These are phyloP conservation scores for Acholoe squamosa DNA, from an alignment of 2,888 invertebrate species.

Conservation along the genomic window DNA sequence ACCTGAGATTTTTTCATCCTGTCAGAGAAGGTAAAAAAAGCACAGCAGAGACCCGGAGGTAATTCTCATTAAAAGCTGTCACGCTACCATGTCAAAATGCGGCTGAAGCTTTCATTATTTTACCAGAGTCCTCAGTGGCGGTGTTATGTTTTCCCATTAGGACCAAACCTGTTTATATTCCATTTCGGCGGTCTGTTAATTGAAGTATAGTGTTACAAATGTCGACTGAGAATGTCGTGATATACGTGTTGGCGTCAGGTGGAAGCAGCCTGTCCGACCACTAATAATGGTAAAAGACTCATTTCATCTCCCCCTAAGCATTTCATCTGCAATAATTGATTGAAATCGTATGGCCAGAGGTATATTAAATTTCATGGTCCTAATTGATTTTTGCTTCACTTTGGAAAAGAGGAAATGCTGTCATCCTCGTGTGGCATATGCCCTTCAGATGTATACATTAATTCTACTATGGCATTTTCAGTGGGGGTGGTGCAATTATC, in stretches of 20 bases:
- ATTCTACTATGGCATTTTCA: no score
- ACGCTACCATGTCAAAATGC: conserved; percentile 10
- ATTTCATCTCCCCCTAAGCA: no score
- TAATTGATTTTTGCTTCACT: no score
- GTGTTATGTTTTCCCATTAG: conserved; percentile 53
- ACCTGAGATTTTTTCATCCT: conserved; percentile 7
- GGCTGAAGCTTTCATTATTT: conserved; percentile 12
- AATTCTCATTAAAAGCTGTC: conserved; percentile 53
- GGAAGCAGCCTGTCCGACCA: not conserved
- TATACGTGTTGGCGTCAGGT: not conserved
- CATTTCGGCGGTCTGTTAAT: conserved; percentile 20
- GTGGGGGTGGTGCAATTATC: no score
- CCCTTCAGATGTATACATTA: no score
- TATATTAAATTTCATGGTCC: no score
- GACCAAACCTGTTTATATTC: not conserved
- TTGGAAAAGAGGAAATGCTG: no score
- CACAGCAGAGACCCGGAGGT: not conserved
- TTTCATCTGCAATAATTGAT: no score
- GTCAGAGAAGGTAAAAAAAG: conserved; percentile 8
- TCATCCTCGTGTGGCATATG: no score
- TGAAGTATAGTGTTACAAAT: conserved; percentile 11
- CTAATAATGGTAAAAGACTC: no score
- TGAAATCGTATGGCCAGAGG: no score
- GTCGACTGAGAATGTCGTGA: not conserved
- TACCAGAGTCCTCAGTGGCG: not conserved